Base-by-base conservation (phyloP, 2,113 vertebrate genomes). In the Puma concolor region DNA sequence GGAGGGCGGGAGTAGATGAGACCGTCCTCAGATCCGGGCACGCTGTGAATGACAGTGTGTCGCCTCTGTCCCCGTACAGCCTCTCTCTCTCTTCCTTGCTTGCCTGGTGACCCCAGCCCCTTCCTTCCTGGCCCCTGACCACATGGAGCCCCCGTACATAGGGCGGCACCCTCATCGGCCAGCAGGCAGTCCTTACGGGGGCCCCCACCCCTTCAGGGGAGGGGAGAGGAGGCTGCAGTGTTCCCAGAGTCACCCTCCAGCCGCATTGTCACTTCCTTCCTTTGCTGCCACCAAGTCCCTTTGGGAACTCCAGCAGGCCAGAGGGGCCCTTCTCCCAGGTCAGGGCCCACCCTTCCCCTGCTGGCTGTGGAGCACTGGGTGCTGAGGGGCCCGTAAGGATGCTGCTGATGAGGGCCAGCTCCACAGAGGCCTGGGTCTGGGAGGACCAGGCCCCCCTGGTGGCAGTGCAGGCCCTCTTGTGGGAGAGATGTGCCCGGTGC, bases 81-180 rank as follows among this genome's bases (percentile, higher is more conserved):
- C 97, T 57, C 91, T 57, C 77, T 57, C 82, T 82, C 89, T 91
- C 96, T 94, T 97, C 96, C 85, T 85, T 80, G 93, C 82, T 91
- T 12, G 33, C 38, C 84, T 50, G 66, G 27, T 80, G 67, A 83
- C 76, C 91, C 67, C 9, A 9, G 66, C 36, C 33, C 41, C 86
- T 96, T 83, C 92, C 95, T 94, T 95, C 92, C 92, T 52, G 57
- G 63, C 66, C 96, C 87, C 33, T 38, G 80, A 2, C 44, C 83
- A 57, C 72, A 1, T 8, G 19, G n/a, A 83, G 2, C 33, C 71
- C n/a, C 41, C 36, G 4, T 25, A 10, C 9, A 1, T 0, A 19
- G n/a, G 38, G 33, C 50, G n/a, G 41, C 44, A 82, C 63, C 71
- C 66, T 87, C n/a, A 21, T 57, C 0, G 1, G 57, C 50, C 5